Conservation (phyloP, 2,113 vertebrate species). For the Blennius ocellaris region DNA sequence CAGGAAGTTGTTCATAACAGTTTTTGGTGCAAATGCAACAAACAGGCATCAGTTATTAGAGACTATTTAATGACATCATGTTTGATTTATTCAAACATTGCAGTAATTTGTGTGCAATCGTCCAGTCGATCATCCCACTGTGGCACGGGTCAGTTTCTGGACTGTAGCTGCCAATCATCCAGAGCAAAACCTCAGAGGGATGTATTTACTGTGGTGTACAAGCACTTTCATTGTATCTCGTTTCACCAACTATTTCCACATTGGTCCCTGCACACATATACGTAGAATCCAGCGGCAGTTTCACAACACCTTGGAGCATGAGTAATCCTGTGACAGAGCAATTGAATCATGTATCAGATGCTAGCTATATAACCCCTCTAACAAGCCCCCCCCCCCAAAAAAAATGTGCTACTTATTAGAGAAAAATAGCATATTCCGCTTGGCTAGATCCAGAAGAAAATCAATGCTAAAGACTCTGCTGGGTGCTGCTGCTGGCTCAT, state of each 20-base stretch:
- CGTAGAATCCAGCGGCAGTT: slow-evolving; percentile 49
- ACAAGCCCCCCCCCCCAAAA: slow-evolving; percentile 17
- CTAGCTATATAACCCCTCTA: slow-evolving; percentile 58
- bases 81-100: slow-evolving; percentile 31
- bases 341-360: slow-evolving; percentile 51
- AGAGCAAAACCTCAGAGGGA: slow-evolving; percentile 20
- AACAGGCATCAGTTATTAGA: slow-evolving; percentile 18
- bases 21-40: not conserved
- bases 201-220: slow-evolving; percentile 44
- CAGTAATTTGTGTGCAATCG: slow-evolving; percentile 50
- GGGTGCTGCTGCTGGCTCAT: slow-evolving; percentile 53
- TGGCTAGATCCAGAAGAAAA: slow-evolving; percentile 28
- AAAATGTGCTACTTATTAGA: slow-evolving; percentile 62
- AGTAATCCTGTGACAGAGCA: slow-evolving; percentile 58
- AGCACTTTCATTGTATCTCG: slow-evolving; percentile 47
- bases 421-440: slow-evolving; percentile 45
- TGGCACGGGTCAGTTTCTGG: slow-evolving; percentile 35
- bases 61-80: slow-evolving; percentile 37
- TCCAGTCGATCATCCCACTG: slow-evolving; percentile 1
- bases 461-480: slow-evolving; percentile 50
- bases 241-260: slow-evolving; percentile 64
- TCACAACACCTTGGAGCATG: slow-evolving; percentile 48
- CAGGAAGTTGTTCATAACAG: too few species aligned
- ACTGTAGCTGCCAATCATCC: slow-evolving; percentile 48
- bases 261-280: slow-evolving; percentile 56